A percentile compares a stretch with the other conserved stretches of the same genome.
These are phyloP conservation scores for Chelonia mydas DNA, from an alignment of 2,797 vertebrate genomes.

Conservation along the genomic window DNA sequence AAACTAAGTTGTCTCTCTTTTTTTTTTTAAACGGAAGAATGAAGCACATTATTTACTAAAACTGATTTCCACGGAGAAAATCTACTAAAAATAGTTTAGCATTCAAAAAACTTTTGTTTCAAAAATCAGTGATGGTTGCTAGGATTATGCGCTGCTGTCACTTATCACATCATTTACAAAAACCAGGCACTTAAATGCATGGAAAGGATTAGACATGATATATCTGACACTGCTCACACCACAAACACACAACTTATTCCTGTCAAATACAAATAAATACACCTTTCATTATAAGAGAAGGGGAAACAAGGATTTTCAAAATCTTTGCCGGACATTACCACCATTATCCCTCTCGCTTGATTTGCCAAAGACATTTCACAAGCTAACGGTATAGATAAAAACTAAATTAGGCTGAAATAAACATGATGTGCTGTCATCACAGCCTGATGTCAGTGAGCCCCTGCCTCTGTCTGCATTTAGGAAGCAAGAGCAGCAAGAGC, in stretches of 20 bases:
- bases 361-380: too few relatives aligned
- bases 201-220: not conserved
- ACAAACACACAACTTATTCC: not conserved
- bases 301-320: accelerated
- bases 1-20: not conserved
- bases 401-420: not conserved
- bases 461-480: not conserved
- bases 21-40: not conserved
- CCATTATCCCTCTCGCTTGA: not conserved
- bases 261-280: not conserved
- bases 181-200: not conserved
- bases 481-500: not conserved
- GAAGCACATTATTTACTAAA: not conserved
- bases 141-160: not conserved
- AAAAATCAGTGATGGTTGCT: accelerated
- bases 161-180: not conserved
- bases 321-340: not conserved
- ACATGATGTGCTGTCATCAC: not conserved
- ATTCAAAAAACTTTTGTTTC: not conserved
- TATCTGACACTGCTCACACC: not conserved
- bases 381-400: not conserved
- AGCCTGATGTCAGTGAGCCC: too few relatives aligned
- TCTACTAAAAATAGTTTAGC: not conserved
- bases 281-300: accelerated
- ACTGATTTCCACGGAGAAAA: not conserved